Conservation (phyloP, 2,113 vertebrate genomes). For the Falco punctatus region DNA sequence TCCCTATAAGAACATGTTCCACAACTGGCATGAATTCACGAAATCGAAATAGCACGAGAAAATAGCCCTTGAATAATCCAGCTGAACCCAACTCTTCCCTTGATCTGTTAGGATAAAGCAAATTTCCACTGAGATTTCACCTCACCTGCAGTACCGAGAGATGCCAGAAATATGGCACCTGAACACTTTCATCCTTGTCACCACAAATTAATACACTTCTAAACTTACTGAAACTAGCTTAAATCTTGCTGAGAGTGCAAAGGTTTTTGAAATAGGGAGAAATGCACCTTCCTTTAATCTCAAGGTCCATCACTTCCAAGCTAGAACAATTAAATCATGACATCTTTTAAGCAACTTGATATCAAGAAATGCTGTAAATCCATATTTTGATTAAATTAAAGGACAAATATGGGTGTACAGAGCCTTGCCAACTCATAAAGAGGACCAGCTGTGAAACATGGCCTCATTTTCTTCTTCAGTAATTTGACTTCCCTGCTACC, state of each 20-base stretch:
- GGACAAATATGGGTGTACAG: not conserved
- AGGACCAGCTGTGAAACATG: slow-evolving; percentile 29
- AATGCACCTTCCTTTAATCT: not conserved
- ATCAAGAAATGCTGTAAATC: slow-evolving; percentile 3
- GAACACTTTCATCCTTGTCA: not conserved
- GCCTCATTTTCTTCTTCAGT: slow-evolving; percentile 24
- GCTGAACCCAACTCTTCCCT: not conserved
- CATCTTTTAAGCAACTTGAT: not conserved
- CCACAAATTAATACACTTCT: not conserved
- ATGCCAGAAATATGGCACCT: not conserved
- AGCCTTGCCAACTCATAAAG: slow-evolving; percentile 21
- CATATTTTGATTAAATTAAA: not conserved
- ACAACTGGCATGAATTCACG: not conserved
- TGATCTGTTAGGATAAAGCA: not conserved
- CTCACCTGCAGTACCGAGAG: not conserved
- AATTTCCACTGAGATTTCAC: slow-evolving; percentile 4
- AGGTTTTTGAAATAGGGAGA: not conserved
- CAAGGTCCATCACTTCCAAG: not conserved
- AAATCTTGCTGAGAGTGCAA: not conserved
- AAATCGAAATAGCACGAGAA: not conserved
- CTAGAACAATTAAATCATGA: not conserved
- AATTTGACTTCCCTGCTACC: not conserved
- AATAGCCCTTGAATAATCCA: not conserved
- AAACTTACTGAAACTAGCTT: not conserved
- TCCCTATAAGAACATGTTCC: not conserved